Evolutionary conservation across 53 echinoderm and acorn worm species (phyloP).

Genomic region (Apostichopus leukothele): DNA sequence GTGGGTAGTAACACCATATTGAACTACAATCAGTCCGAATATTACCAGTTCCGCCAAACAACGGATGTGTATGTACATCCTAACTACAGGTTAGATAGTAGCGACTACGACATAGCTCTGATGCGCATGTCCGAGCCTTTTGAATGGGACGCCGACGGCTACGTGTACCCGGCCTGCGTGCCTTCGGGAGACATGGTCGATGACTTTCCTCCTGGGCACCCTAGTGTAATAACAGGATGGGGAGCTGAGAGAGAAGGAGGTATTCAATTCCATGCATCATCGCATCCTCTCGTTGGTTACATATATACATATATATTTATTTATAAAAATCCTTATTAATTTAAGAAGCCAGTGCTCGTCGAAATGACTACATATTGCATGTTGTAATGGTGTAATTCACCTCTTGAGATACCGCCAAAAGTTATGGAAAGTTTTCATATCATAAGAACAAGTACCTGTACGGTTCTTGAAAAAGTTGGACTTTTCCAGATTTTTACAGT

Average conservation of each 20-base stretch:
- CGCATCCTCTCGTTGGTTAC: neutral
- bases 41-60: slow-evolving; percentile 50
- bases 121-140: slow-evolving; percentile 47
- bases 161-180: slow-evolving; percentile 55
- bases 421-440: no score
- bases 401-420: no score
- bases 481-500: no score
- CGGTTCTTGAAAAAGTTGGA: no score
- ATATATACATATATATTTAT: neutral
- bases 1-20: slow-evolving; percentile 52
- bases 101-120: slow-evolving; percentile 60
- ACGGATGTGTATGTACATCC: slow-evolving; percentile 65
- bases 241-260: slow-evolving; percentile 59
- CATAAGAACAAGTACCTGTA: no score
- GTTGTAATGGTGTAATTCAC: no score
- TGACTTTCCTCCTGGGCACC: slow-evolving; percentile 24
- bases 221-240: slow-evolving; percentile 56
- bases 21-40: slow-evolving; percentile 27
- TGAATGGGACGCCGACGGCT: slow-evolving; percentile 32
- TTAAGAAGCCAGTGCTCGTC: no score
- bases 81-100: slow-evolving; percentile 38
- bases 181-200: slow-evolving; percentile 49
- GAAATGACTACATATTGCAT: no score
- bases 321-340: neutral
- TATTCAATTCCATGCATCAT: neutral